A percentile compares a stretch with the other conserved stretches of the same genome.
Evolutionary conservation across 2,113 vertebrate species (phyloP).

Genomic region (Sylvietta virens): DNA sequence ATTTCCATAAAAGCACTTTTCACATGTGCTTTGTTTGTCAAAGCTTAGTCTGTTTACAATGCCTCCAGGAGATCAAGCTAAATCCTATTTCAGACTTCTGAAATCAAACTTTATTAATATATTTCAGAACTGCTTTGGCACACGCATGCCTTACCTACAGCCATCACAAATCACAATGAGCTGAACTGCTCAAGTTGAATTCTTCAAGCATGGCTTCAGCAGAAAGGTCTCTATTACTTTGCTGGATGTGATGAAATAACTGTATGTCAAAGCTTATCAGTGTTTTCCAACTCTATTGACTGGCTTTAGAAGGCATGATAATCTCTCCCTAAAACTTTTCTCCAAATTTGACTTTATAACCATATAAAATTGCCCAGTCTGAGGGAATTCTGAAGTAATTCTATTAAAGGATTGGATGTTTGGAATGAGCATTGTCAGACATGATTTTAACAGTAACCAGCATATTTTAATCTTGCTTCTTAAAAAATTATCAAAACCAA

Average conservation of each 20-base stretch:
- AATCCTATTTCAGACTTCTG: neutral
- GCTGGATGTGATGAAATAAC: neutral
- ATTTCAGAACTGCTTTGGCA: neutral
- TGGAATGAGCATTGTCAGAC: neutral
- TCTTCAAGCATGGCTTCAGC: neutral
- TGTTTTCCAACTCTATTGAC: neutral
- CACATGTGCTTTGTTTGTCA: neutral
- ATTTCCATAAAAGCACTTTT: neutral
- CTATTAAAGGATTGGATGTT: neutral
- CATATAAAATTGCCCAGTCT: neutral
- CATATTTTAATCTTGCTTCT: neutral
- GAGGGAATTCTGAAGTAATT: neutral
- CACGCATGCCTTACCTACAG: neutral
- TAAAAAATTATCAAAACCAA: neutral
- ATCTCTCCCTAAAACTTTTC: neutral
- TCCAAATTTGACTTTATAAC: neutral
- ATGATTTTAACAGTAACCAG: neutral
- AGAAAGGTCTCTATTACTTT: neutral
- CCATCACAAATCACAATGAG: neutral
- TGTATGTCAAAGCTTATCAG: neutral
- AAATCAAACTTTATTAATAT: neutral
- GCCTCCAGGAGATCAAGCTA: neutral
- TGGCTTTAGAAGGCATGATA: neutral
- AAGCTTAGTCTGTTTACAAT: neutral
- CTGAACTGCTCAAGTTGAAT: neutral